Percentiles rank a stretch among this genome's conserved stretches.
Conservation (phyloP, 30 jellyfish, hydroid and myxozoan species). For the Catostylus mosaicus region DNA sequence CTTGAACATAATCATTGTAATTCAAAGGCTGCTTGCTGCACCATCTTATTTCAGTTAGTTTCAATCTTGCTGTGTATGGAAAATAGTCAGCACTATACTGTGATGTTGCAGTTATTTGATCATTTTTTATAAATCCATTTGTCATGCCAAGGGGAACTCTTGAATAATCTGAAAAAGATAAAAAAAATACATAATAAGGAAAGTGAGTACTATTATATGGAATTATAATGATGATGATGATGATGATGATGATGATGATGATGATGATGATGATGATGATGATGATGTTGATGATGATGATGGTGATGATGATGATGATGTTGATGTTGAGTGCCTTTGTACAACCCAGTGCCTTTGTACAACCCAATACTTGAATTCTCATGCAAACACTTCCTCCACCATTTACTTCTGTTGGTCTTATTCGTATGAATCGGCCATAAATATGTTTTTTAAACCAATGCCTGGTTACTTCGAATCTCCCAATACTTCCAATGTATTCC, state of each 20-base stretch:
- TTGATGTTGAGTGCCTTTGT: too few species aligned
- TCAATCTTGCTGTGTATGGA: background rate
- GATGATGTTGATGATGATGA: too few species aligned
- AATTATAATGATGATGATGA: too few species aligned
- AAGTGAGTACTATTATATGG: too few species aligned
- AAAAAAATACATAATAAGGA: too few species aligned
- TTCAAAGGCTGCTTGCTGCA: conserved; percentile 20
- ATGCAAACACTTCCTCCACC: too few species aligned
- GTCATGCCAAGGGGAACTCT: conserved; percentile 52
- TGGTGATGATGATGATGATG: too few species aligned
- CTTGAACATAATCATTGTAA: conserved; percentile 18
- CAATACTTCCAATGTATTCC: background rate
- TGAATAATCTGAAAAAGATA: too few species aligned
- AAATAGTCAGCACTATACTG: background rate
- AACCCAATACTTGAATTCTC: too few species aligned
- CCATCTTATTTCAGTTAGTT: background rate
- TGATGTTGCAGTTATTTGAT: conserved; percentile 6
- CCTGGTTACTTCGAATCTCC: background rate
- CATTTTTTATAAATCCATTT: conserved; percentile 12
- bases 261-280: too few species aligned
- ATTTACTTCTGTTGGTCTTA: background rate
- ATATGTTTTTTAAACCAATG: conserved; percentile 4
- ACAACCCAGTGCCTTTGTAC: too few species aligned
- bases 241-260: too few species aligned
- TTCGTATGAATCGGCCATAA: conserved; percentile 14